Conservation (phyloP, 1,140 invertebrate genomes). For the Bombus affinis region DNA sequence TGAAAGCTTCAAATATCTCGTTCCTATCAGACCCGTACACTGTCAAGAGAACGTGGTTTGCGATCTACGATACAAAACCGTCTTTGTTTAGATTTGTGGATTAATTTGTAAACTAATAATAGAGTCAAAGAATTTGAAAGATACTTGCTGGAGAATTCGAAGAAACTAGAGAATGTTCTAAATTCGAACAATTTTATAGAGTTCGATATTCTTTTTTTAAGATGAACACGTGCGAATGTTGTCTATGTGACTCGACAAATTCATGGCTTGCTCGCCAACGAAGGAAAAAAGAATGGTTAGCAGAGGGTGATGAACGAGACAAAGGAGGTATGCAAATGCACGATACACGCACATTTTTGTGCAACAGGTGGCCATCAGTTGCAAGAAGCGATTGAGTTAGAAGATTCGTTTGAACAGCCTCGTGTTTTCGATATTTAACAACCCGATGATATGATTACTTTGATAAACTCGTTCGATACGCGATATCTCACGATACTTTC, state of each 20-base stretch:
- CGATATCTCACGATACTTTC: background rate
- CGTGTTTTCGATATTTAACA: background rate
- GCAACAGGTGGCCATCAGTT: conserved; percentile 63
- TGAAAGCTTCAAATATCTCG: background rate
- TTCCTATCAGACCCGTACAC: background rate
- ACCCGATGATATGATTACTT: background rate
- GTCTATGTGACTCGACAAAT: background rate
- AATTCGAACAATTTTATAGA: background rate
- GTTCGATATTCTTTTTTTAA: background rate
- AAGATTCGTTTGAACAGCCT: conserved; percentile 17
- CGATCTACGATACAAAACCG: background rate
- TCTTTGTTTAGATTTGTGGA: background rate
- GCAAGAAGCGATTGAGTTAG: conserved; percentile 29
- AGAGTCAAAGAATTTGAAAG: background rate
- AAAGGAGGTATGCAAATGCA: conserved; percentile 40
- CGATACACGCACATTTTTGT: conserved; percentile 58
- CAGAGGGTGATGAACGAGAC: background rate
- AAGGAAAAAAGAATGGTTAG: background rate
- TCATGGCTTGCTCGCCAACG: background rate
- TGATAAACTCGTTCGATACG: background rate
- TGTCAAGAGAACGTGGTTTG: background rate
- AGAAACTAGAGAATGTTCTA: background rate
- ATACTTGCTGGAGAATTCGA: background rate
- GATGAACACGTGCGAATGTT: background rate
- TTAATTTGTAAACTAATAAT: background rate